Evolutionary conservation across 2,888 invertebrate species (phyloP), one percentile per base, ranked within the genome.

Genomic region (Seira ritae): DNA sequence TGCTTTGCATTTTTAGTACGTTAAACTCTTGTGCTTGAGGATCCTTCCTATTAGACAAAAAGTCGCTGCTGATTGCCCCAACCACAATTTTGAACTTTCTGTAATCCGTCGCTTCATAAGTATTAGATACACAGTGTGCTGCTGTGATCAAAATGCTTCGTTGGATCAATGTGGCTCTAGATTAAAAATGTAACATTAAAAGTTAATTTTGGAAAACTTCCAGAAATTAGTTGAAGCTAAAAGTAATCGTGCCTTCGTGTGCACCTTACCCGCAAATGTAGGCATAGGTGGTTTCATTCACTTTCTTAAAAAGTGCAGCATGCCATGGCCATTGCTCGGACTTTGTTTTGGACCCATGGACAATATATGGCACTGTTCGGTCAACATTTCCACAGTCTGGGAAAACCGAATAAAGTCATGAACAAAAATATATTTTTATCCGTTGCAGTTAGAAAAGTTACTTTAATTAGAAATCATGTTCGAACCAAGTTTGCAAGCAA

Each of bases 261-360:
- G n/a, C n/a, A n/a, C n/a, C n/a, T n/a, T n/a, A 77, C 4, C 86
- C 86, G 42, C 86, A 86, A 66, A 86, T 86, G 31, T 86, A 86
- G 1, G 78, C 73, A 22, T 73, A 78, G 6, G 72, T 74, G 1
- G 42, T 37, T 17, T 68, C 37, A 19, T 72, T 83, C 2, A 78
- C 4, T n/a, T 75, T 37, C n/a, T 73, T 42, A 60, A 83, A 86
- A 50, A 86, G 23, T 15, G 80, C 24, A 1, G 70, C 83, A 62
- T 86, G 86, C 86, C 86, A 86, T n/a, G 86, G 86, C 84, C 84
- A 85, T 60, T 80, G 82, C 0, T 79, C 62, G 46, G 80, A 84
- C n/a, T 65, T 24, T 15, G 73, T 83, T 62, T 73, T 69, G 1
- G 73, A 69, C 8, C 82, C 83, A 42, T 73, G 65, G 0, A 83